Evolutionary conservation across 2,888 invertebrate species (phyloP).

Genomic region (Eupithecia insigniata): DNA sequence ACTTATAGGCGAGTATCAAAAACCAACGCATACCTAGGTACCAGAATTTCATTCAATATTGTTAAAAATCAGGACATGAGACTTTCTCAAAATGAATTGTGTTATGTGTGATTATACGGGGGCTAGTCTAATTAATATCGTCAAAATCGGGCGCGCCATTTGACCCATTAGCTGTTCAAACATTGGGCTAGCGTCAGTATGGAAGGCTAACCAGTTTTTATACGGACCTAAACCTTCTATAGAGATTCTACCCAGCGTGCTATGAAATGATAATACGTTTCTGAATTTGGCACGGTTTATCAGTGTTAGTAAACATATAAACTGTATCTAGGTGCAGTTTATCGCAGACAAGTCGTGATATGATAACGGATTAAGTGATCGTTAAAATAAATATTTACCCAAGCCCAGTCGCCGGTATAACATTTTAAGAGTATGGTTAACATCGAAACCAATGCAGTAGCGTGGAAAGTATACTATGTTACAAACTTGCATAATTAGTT

Average conservation of each 20-base stretch:
- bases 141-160: slow-evolving; percentile 59
- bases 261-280: background rate
- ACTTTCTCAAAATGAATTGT: too few relatives aligned
- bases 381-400: background rate
- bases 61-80: too few relatives aligned
- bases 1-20: background rate
- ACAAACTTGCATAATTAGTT: slow-evolving; percentile 7
- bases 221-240: background rate
- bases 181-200: slow-evolving; percentile 60
- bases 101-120: too few relatives aligned
- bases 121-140: slow-evolving; percentile 58
- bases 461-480: slow-evolving; percentile 12
- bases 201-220: slow-evolving; percentile 28
- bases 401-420: background rate
- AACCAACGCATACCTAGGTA: slow-evolving; percentile 4
- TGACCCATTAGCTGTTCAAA: slow-evolving; percentile 77
- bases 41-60: too few relatives aligned
- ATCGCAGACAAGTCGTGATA: slow-evolving; percentile 8
- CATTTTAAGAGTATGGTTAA: slow-evolving; percentile 2
- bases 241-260: background rate
- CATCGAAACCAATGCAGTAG: slow-evolving; percentile 7
- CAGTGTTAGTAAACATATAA: slow-evolving; percentile 14
- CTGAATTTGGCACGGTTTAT: slow-evolving; percentile 23
- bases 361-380: slow-evolving; percentile 3
- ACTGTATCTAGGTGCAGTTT: background rate